Conservation (phyloP, 2,113 vertebrate species). For the Crotalus horridus region DNA sequence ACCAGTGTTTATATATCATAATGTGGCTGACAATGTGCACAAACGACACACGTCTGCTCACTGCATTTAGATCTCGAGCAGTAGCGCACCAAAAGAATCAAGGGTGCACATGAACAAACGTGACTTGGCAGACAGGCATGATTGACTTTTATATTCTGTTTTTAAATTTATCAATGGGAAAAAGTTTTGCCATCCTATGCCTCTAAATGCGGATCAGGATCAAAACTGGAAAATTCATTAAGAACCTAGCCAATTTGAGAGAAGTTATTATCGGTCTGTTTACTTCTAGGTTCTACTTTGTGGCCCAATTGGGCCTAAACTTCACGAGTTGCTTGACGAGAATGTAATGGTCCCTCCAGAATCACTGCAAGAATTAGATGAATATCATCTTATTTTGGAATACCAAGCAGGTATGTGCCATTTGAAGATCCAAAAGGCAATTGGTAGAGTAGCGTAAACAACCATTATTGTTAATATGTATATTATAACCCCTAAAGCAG, state of each 20-base stretch:
- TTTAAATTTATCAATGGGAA: background rate
- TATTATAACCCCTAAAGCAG: too few relatives aligned
- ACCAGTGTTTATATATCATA: background rate
- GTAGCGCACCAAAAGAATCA: background rate
- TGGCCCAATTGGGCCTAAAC: constrained; percentile 93
- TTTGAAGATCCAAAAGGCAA: background rate
- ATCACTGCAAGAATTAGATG: constrained; percentile 88
- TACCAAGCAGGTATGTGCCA: constrained; percentile 85
- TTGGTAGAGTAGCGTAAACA: background rate
- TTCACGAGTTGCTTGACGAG: constrained; percentile 91
- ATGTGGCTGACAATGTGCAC: background rate
- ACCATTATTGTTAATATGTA: background rate
- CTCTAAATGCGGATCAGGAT: background rate
- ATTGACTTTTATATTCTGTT: background rate
- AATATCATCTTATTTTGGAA: constrained; percentile 96
- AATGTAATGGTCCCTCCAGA: constrained; percentile 88
- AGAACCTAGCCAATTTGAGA: background rate
- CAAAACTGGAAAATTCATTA: background rate
- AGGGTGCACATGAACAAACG: background rate
- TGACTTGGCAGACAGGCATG: background rate
- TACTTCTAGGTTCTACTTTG: constrained; percentile 86
- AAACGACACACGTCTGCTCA: background rate
- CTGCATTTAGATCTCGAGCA: background rate
- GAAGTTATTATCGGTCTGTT: background rate
- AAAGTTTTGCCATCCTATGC: background rate